Base-by-base conservation (phyloP, 2,797 vertebrate genomes). In the Fistularia tabacaria region DNA sequence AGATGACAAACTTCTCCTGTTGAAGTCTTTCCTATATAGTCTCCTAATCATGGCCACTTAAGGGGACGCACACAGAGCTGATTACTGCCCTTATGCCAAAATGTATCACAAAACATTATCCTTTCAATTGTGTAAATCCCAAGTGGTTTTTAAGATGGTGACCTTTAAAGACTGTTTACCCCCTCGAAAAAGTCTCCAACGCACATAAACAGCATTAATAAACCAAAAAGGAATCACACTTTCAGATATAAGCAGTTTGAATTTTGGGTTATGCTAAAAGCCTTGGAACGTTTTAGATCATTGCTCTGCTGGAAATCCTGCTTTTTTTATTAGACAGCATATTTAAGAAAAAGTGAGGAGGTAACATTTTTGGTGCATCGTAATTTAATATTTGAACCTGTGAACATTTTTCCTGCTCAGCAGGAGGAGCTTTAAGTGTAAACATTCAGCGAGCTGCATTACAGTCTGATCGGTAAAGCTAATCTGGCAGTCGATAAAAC, bases 151-250 rank as follows among this genome's bases (percentile, higher is more conserved):
- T 25, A 25, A 25, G 25, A 25, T 38, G 7, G 51, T 48, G 46
- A 25, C 56, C 59, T 55, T 49, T 38, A 48, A 40, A 56, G 46
- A 57, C 44, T 73, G 38, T 83, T 75, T 67, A 66, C 49, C 48
- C 43, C 39, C 61, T 67, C 5, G n/a, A n/a, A 62, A 15, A 70
- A 51, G n/a, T 57, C 41, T 62, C 59, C 52, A 52, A 38, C 12
- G 48, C 69, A 59, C 66, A 80, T 83, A 81, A 83, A 83, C 76
- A 83, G 49, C 72, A 82, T 86, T 49, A 83, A 80, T 78, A 80
- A 85, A 74, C 54, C 73, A 81, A 69, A 46, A 50, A 56, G 53
- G 12, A 72, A 69, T 41, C 57, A 11, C 13, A 52, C 36, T 61
- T 74, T 59, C 7, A 58, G 42, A 66, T 77, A 49, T 73, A 72